Evolutionary conservation across 2,797 vertebrate genomes (phyloP).

Genomic region (Pygocentrus nattereri): DNA sequence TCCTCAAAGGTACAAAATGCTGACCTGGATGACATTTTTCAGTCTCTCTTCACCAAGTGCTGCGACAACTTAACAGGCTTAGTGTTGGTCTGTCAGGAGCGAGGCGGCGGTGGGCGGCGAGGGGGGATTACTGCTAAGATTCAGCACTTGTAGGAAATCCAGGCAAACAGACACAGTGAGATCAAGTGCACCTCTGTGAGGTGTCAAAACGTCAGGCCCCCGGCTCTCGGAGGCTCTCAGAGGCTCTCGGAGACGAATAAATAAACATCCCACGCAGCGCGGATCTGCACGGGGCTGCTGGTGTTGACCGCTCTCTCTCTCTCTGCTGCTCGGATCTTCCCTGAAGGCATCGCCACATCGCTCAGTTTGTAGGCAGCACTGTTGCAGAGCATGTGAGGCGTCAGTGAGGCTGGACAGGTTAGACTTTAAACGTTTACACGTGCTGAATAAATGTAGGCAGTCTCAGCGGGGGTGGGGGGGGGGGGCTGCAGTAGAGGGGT

Average conservation of each 20-base stretch:
- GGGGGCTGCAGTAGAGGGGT: not conserved
- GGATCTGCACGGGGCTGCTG: slow-evolving; percentile 18
- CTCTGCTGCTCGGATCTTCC: slow-evolving; percentile 46
- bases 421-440: not conserved
- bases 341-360: slow-evolving; percentile 66
- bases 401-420: not conserved
- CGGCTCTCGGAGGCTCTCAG: slow-evolving; percentile 34
- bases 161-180: slow-evolving; percentile 67
- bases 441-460: not conserved
- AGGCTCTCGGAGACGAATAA: slow-evolving; percentile 5
- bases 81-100: slow-evolving; percentile 70
- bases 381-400: not conserved
- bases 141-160: slow-evolving; percentile 61
- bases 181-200: slow-evolving; percentile 71
- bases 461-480: too few species aligned
- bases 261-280: not conserved
- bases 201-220: slow-evolving; percentile 46
- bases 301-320: slow-evolving; percentile 56
- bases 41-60: slow-evolving; percentile 58
- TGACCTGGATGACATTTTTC: slow-evolving; percentile 66
- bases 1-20: slow-evolving; percentile 43
- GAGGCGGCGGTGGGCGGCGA: slow-evolving; percentile 60
- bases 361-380: slow-evolving; percentile 53
- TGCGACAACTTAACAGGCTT: slow-evolving; percentile 75
- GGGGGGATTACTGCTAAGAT: slow-evolving; percentile 70